Evolutionary conservation across 2,797 vertebrate genomes (phyloP).

Genomic region (Neostethus bicornis): DNA sequence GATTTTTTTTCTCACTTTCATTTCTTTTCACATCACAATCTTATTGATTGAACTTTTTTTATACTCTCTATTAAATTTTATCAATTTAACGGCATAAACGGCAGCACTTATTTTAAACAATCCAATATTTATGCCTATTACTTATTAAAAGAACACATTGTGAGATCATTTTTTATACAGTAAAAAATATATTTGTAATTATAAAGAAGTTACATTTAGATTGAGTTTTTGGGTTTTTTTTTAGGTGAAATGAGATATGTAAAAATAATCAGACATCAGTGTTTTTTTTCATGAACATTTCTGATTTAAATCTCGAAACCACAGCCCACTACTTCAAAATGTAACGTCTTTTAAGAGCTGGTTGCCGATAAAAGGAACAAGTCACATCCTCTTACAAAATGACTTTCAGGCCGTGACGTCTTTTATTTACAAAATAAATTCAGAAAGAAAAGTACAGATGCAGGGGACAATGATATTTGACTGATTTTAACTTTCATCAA

Average conservation of each 20-base stretch:
- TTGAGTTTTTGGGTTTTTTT: not conserved
- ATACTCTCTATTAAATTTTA: no score
- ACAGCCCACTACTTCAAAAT: not conserved
- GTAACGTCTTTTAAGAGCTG: not conserved
- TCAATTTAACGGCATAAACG: no score
- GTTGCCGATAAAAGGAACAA: no score
- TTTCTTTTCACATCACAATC: not conserved
- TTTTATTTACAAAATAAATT: not conserved
- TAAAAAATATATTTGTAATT: no score
- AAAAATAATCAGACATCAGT: not conserved
- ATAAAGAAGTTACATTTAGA: no score
- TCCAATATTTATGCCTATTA: no score
- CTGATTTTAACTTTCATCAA: no score
- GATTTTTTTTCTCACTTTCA: constrained; percentile 7
- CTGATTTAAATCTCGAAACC: not conserved
- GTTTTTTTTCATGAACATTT: not conserved
- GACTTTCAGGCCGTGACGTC: not conserved
- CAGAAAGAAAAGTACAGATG: not conserved
- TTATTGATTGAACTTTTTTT: not conserved
- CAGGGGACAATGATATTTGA: no score
- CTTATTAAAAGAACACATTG: no score
- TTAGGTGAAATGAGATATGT: not conserved
- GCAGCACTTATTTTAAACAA: no score
- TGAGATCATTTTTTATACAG: no score
- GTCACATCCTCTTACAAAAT: no score